A percentile compares a stretch with the other conserved stretches of the same genome.
Conservation (phyloP, 2,113 vertebrate species). For the Channa maculata region DNA sequence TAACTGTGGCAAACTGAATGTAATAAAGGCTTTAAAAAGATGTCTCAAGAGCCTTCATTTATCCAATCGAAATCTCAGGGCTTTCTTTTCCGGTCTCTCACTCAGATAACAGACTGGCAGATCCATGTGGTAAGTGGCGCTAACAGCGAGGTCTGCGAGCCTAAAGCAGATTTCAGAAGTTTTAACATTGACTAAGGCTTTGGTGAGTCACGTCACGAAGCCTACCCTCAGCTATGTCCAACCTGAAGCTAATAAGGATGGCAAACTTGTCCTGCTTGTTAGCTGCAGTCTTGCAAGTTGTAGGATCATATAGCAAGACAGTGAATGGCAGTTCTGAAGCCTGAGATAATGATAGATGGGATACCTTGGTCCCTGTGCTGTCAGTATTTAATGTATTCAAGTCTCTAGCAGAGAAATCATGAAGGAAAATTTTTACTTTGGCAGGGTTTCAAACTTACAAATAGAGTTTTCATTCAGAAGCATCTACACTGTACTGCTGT, state of each 20-base stretch:
- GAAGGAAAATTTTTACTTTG: not conserved
- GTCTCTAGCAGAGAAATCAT: not conserved
- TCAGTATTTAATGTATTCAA: not conserved
- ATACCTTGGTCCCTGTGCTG: constrained; percentile 24
- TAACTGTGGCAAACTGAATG: constrained; percentile 17
- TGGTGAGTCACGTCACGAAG: constrained; percentile 36
- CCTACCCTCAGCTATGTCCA: constrained; percentile 12
- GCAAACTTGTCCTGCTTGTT: constrained; percentile 51
- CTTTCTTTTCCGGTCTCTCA: constrained; percentile 9
- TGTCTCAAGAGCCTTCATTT: constrained; percentile 25
- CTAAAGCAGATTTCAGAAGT: constrained; percentile 35
- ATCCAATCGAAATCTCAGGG: constrained; percentile 37
- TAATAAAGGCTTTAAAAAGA: constrained; percentile 27
- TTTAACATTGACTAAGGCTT: constrained; percentile 32
- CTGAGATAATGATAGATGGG: constrained; percentile 12
- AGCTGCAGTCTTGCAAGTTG: constrained; percentile 25
- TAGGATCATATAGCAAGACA: constrained; percentile 33
- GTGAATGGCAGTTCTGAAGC: not conserved
- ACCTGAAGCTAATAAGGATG: constrained; percentile 49
- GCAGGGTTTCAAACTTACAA: constrained; percentile 9
- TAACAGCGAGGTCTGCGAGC: constrained; percentile 16
- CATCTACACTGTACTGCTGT: not conserved
- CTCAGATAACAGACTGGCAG: constrained; percentile 36
- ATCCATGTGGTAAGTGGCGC: constrained; percentile 28
- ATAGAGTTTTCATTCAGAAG: constrained; percentile 10